These are phyloP conservation scores for Hyposoter didymator DNA, from an alignment of 2,888 invertebrate species.

Conservation along the genomic window DNA sequence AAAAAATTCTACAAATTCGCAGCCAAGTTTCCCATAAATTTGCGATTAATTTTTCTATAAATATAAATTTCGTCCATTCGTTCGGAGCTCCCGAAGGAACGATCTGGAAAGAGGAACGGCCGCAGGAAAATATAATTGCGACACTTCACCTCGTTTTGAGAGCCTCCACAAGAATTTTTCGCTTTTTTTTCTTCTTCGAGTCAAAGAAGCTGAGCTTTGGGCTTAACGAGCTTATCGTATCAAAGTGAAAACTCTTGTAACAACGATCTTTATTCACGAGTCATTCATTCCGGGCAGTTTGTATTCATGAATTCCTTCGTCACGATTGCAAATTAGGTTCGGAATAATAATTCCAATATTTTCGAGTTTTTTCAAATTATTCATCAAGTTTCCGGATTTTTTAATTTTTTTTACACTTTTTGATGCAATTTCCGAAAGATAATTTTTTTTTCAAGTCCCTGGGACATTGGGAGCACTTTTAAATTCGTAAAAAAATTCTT, in stretches of 20 bases:
- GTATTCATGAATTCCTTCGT: slow-evolving; percentile 38
- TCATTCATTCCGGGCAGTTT: not conserved
- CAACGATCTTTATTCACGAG: slow-evolving; percentile 46
- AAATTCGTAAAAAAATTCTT: too few species aligned
- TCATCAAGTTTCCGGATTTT: too few species aligned
- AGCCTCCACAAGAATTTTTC: not conserved
- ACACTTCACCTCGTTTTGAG: slow-evolving; percentile 16
- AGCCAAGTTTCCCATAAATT: too few species aligned
- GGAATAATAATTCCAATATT: slow-evolving; percentile 2
- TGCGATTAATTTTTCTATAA: too few species aligned
- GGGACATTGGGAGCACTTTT: too few species aligned
- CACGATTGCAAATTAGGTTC: slow-evolving; percentile 1
- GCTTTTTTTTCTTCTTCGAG: not conserved
- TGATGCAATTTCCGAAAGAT: too few species aligned
- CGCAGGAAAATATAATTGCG: slow-evolving; percentile 31
- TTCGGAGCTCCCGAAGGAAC: not conserved
- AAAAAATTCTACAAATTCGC: too few species aligned
- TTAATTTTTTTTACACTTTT: too few species aligned
- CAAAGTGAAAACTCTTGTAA: slow-evolving; percentile 35
- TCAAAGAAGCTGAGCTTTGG: slow-evolving; percentile 46
- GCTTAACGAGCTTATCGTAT: slow-evolving; percentile 46
- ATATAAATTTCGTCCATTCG: too few species aligned
- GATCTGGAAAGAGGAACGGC: not conserved
- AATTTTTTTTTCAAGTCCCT: too few species aligned
- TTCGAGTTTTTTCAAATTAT: too few species aligned